phyloP scores from a whole-genome alignment of 2,113 vertebrate species.

The Mormyrus iriodes region DNA sequence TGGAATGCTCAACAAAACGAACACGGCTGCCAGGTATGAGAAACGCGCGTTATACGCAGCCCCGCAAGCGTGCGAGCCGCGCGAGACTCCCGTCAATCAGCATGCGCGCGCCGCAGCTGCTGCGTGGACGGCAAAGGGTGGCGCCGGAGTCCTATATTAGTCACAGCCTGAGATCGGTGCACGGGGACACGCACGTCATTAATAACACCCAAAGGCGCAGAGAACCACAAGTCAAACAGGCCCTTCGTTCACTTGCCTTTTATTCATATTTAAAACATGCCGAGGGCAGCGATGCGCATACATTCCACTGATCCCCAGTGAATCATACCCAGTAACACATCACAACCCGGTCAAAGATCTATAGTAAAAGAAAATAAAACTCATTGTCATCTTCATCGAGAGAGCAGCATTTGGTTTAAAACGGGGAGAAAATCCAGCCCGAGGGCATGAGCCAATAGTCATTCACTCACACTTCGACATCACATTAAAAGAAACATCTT shows the following conservation, averaged over 20 bases:
- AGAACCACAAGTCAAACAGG: neutral
- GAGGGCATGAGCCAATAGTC: conserved; percentile 16
- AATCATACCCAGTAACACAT: conserved; percentile 63
- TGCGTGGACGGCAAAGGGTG: neutral
- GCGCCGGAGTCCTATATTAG: neutral
- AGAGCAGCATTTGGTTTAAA: conserved; percentile 63
- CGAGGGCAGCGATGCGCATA: conserved; percentile 60
- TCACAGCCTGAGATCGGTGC: neutral
- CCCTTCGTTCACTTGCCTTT: conserved; percentile 45
- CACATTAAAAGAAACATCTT: conserved; percentile 37
- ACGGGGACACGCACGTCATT: neutral
- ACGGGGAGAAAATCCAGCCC: conserved; percentile 43
- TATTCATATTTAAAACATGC: conserved; percentile 88
- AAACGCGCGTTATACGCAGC: neutral
- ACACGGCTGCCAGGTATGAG: neutral
- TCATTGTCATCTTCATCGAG: conserved; percentile 28
- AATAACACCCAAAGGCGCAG: neutral
- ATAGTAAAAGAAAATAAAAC: conserved; percentile 47
- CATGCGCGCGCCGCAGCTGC: neutral
- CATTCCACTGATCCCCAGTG: conserved; percentile 59
- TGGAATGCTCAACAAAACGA: neutral
- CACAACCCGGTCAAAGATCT: conserved; percentile 51
- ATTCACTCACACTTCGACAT: conserved; percentile 38
- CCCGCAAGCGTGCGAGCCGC: neutral
- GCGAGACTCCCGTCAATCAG: neutral